Conservation (phyloP, 2,797 vertebrate species). For the Sternarchorhynchus goeldii region DNA sequence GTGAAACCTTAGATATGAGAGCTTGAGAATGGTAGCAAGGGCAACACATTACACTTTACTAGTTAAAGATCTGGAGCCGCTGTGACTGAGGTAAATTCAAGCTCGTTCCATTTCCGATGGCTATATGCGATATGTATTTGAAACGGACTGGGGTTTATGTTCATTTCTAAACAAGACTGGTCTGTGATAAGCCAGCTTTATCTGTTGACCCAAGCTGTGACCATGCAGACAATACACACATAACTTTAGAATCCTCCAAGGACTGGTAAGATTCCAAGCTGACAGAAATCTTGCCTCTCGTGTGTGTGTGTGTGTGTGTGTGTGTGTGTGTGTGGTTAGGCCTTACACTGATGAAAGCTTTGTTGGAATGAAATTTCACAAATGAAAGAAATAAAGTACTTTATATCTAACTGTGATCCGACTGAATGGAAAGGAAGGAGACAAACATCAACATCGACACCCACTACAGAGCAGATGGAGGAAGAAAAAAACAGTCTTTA, state of each 20-base stretch:
- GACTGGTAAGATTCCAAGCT: background rate
- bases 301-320: too few relatives aligned
- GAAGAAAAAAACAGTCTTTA: background rate
- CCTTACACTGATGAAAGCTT: too few relatives aligned
- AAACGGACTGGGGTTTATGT: background rate
- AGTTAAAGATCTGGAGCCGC: background rate
- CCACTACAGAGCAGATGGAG: slow-evolving; percentile 6
- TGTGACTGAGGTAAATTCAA: background rate
- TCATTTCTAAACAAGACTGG: background rate
- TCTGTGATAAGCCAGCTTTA: background rate
- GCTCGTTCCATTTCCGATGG: too few relatives aligned
- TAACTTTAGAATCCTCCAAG: background rate
- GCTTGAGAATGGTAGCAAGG: background rate
- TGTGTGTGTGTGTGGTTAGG: too few relatives aligned
- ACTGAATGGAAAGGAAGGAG: background rate
- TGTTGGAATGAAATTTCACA: too few relatives aligned
- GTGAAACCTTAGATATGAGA: background rate
- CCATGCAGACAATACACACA: background rate
- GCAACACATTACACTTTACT: slow-evolving; percentile 1
- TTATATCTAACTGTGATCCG: too few relatives aligned
- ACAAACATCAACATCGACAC: background rate
- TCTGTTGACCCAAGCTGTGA: background rate
- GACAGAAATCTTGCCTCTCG: background rate
- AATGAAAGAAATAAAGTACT: too few relatives aligned
- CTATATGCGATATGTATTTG: background rate